Conservation (phyloP, 2,888 invertebrate species). For the Trichacis sp. region DNA sequence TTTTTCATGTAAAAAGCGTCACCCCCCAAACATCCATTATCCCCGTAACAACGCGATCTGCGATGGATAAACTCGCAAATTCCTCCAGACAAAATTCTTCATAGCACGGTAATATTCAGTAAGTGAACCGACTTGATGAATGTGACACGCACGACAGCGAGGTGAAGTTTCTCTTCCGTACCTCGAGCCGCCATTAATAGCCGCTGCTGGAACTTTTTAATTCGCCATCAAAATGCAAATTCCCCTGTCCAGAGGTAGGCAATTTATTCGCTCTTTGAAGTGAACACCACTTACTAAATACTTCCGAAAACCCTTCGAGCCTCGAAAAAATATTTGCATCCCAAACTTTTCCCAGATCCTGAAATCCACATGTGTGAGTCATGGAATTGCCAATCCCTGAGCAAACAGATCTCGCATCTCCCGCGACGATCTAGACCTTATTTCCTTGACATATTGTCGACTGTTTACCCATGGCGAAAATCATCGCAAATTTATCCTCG, state of each 20-base stretch:
- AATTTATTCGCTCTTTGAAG: slow-evolving; percentile 57
- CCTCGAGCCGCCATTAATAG: slow-evolving; percentile 45
- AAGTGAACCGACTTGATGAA: slow-evolving; percentile 48
- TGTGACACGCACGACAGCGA: slow-evolving; percentile 45
- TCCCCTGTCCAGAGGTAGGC: slow-evolving; percentile 53
- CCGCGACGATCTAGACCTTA: slow-evolving; percentile 10
- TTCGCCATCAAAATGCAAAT: slow-evolving; percentile 63
- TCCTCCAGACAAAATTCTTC: no score
- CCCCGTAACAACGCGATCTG: no score
- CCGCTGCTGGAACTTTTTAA: slow-evolving; percentile 57
- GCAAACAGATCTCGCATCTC: slow-evolving; percentile 10
- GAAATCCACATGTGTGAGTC: neutral
- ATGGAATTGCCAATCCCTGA: slow-evolving; percentile 9
- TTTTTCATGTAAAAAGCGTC: no score
- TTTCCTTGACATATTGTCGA: slow-evolving; percentile 11
- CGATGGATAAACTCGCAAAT: no score
- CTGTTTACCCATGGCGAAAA: neutral
- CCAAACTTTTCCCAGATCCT: no score
- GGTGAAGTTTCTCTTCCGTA: slow-evolving; percentile 47
- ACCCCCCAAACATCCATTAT: no score
- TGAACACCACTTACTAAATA: slow-evolving; percentile 53
- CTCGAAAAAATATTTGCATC: no score
- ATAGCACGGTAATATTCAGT: neutral
- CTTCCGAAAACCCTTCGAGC: slow-evolving; percentile 11
- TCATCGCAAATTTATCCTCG: neutral